phyloP scores from a whole-genome alignment of 2,113 vertebrate species.

The Oxygymnocypris stewartii region DNA sequence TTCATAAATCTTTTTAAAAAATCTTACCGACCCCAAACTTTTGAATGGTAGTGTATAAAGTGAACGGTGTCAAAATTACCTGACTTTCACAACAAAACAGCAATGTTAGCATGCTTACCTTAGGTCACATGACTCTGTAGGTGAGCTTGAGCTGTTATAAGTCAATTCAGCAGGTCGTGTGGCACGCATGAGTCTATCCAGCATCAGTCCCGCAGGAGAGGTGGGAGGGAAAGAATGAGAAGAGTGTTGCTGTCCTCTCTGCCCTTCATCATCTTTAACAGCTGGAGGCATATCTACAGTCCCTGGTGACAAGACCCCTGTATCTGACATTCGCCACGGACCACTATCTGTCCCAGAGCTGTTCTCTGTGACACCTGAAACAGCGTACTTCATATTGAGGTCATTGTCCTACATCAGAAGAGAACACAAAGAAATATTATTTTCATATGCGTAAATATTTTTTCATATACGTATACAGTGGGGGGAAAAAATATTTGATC shows the following conservation, averaged over 20 bases:
- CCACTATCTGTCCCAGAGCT: conserved; percentile 66
- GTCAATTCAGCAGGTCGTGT: conserved; percentile 60
- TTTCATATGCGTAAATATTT: too few relatives aligned
- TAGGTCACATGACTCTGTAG: conserved; percentile 67
- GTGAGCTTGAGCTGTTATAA: conserved; percentile 62
- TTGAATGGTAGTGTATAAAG: not conserved
- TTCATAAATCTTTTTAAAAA: not conserved
- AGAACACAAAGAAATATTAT: not conserved
- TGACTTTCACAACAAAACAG: not conserved
- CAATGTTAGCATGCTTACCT: conserved; percentile 63
- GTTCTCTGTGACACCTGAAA: conserved; percentile 67
- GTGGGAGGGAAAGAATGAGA: conserved; percentile 3
- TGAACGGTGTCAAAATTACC: not conserved
- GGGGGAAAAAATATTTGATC: too few relatives aligned
- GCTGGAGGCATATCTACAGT: conserved; percentile 58
- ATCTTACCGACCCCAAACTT: not conserved
- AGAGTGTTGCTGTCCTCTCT: conserved; percentile 1
- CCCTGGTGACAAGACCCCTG: conserved; percentile 42
- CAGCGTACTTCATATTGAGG: conserved; percentile 61
- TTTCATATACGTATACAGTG: too few relatives aligned
- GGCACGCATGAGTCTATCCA: conserved; percentile 63
- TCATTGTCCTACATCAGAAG: conserved; percentile 69
- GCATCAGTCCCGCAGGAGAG: conserved; percentile 59
- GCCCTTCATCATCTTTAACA: conserved; percentile 48
- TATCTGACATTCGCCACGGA: conserved; percentile 49